Conservation (phyloP, 2,113 vertebrate species). For the Actinemys pallida region DNA sequence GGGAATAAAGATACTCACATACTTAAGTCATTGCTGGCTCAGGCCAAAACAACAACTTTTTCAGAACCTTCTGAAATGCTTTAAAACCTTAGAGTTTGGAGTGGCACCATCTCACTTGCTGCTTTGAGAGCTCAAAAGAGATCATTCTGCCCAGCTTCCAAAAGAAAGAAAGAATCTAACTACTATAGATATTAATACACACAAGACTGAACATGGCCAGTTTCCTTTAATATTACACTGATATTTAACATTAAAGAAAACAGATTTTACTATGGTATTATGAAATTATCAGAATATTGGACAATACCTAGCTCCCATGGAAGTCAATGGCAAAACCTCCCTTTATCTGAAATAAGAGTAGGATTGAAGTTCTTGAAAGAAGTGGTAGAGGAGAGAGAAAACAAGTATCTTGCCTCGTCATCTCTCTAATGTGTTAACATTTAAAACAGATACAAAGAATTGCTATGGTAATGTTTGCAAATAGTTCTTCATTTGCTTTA, state of each 20-base stretch:
- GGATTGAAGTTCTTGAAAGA: background rate
- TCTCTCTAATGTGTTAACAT: background rate
- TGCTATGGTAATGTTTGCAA: background rate
- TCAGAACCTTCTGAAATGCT: background rate
- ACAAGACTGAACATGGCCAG: background rate
- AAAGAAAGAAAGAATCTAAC: background rate
- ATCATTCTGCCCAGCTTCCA: background rate
- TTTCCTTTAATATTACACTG: background rate
- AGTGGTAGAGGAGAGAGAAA: background rate
- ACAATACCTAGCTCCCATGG: background rate
- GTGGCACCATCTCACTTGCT: background rate
- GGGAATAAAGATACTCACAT: background rate
- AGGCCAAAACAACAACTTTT: background rate
- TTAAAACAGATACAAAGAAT: background rate
- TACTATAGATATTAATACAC: background rate
- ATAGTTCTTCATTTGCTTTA: background rate
- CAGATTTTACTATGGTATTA: background rate
- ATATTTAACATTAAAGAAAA: background rate
- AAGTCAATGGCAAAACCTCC: background rate
- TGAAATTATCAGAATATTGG: background rate
- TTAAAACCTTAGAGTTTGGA: background rate
- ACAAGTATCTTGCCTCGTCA: background rate
- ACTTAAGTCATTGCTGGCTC: rapidly evolving
- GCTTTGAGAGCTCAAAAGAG: background rate
- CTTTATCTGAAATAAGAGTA: background rate